A percentile compares a stretch with the other conserved stretches of the same genome.
phyloP scores from a whole-genome alignment of 1,140 invertebrate species.

The Psix sp. region DNA sequence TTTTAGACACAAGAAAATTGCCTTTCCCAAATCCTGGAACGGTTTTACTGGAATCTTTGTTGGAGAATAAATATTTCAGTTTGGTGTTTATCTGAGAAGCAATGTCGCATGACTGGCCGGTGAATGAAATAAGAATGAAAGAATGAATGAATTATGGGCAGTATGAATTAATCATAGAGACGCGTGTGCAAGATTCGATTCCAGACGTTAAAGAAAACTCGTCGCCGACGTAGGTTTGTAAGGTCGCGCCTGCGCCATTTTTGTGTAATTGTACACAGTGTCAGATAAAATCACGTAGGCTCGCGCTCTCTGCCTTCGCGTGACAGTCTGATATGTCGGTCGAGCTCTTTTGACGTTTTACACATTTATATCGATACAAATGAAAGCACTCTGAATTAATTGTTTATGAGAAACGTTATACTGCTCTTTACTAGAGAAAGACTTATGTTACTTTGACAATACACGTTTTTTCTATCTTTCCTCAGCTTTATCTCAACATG shows the following conservation, averaged over 20 bases:
- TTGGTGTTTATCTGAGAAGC: conserved; percentile 68
- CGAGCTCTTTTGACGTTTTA: background rate
- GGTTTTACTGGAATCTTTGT: no score
- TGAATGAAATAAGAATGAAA: conserved; percentile 61
- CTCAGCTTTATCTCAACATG: no score
- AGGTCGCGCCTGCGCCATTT: conserved; percentile 38
- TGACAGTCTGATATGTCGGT: background rate
- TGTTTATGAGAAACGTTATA: no score
- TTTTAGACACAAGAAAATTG: no score
- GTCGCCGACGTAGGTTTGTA: conserved; percentile 35
- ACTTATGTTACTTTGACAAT: no score
- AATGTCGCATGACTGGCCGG: conserved; percentile 62
- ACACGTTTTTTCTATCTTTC: no score
- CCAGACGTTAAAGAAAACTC: conserved; percentile 34
- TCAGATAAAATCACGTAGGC: conserved; percentile 43
- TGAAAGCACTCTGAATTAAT: no score
- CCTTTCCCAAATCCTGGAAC: no score
- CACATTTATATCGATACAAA: background rate
- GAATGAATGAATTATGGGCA: conserved; percentile 67
- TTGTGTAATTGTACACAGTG: conserved; percentile 39
- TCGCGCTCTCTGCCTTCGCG: conserved; percentile 3
- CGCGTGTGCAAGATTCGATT: conserved; percentile 55
- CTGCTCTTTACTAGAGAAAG: no score
- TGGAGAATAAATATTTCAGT: no score
- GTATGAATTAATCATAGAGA: conserved; percentile 70